Evolutionary conservation across 2,797 vertebrate genomes (phyloP), one percentile per base, ranked within the genome.

Genomic region (Ara ararauna): DNA sequence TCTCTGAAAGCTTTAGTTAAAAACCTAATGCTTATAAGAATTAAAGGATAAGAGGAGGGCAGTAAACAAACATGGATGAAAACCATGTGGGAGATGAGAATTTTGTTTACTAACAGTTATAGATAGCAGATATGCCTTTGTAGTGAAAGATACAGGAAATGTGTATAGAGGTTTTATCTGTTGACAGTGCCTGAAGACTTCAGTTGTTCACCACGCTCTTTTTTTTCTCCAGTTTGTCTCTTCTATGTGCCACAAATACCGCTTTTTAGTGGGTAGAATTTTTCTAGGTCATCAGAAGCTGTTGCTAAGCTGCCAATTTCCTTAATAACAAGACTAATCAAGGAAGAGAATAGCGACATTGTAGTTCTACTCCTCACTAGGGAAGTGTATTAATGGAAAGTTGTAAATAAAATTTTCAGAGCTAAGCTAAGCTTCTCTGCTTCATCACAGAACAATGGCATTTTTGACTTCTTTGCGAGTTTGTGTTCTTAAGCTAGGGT

Each of bases 231-330:
- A 53, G 22, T 53, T 79, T 34, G 45, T 40, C 72, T 76, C 50
- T 51, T n/a, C 11, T 23, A 0, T 56, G 60, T 56, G 74, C 61
- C 58, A 36, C 42, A 29, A 4, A 6, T 3, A 8, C 4, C 38
- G 22, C 76, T 78, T 84, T 84, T 29, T 27, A 34, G 34, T 30
- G 42, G 12, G n/a, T 34, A 80, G 84, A 42, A 34, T 72, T 77
- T 96, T 96, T 96, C 58, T 87, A 81, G 95, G 95, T 95, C 94
- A 92, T 72, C 72, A 93, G 72, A 77, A 68, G 36, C 40, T 65
- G 89, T 92, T 94, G 92, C 92, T 97, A 94, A 89, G 95, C 93
- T 96, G 92, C 93, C 90, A 67, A 61, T 65, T 90, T 36, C 40
- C 90, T 47, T 75, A 74, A 23, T 71, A 77, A 89, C 78, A 12